Conservation (phyloP, 1,140 invertebrate genomes). For the Philopotamus ludificatus region DNA sequence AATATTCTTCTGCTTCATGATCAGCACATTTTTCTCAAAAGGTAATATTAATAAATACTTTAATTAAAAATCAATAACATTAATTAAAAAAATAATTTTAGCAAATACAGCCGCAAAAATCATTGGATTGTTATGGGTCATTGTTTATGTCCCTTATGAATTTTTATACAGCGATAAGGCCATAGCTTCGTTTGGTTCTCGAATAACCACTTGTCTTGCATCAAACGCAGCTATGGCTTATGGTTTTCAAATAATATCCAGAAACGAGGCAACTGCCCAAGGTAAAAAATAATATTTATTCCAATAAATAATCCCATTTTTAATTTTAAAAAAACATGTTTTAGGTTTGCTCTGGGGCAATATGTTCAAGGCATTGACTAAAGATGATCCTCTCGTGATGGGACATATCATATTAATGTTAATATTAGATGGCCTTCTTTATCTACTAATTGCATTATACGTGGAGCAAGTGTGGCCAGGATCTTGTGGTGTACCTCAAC, state of each 20-base stretch:
- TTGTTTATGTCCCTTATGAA: conserved; percentile 69
- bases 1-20: conserved; percentile 68
- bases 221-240: conserved; percentile 77
- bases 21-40: conserved; percentile 69
- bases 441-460: conserved; percentile 69
- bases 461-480: conserved; percentile 75
- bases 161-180: conserved; percentile 65
- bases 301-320: background rate
- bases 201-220: conserved; percentile 62
- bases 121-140: conserved; percentile 69
- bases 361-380: conserved; percentile 64
- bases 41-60: conserved; percentile 50
- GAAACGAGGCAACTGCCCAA: conserved; percentile 66
- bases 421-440: conserved; percentile 63
- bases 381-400: conserved; percentile 71
- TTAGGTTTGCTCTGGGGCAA: conserved; percentile 77
- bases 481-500: conserved; percentile 65
- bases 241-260: conserved; percentile 67
- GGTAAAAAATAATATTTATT: conserved; percentile 25
- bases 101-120: conserved; percentile 72
- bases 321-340: conserved; percentile 7
- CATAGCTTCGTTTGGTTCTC: conserved; percentile 52
- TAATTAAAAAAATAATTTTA: conserved; percentile 46
- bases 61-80: background rate
- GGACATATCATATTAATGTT: conserved; percentile 67